Evolutionary conservation across 2,113 vertebrate species (phyloP), one percentile per base, ranked within the genome.

Genomic region (Camarhynchus parvulus): DNA sequence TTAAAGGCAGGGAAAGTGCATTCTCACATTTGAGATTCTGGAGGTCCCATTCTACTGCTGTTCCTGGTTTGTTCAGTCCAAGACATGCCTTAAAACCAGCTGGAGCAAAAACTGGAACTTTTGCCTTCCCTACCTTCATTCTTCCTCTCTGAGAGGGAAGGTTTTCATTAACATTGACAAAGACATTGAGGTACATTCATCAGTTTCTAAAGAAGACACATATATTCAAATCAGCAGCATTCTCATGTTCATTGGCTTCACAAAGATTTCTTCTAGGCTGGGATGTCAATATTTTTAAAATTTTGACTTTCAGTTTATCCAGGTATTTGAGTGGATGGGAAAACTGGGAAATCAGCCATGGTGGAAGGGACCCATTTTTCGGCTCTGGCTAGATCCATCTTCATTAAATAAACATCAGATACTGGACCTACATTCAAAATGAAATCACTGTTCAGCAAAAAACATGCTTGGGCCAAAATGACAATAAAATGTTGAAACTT

Each of bases 1-100:
- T 66, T 37, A 33, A 41, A 80, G 37, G 50, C 15, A 58, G 2
- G 30, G 22, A 58, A 63, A 78, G 12, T 8, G 1, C 18, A 46
- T 49, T 15, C 5, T 73, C 7, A 35, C 3, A 15, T 31, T 41
- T 0, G 0, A 33, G 33, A 20, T 47, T 47, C 30, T 75, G 33
- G 5, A 50, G 18, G 46, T 59, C 9, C 42, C 42, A 5, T 44
- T 74, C 17, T 66, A 17, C 6, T 0, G 0, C 11, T 24, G 2
- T 28, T 69, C 5, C 12, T 75, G 7, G 30, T 42, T 50, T 35
- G 8, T 37, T 73, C 27, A 67, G 39, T 35, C 33, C 20, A 27
- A 10, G 44, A 37, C 4, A n/a, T 7, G 7, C 2, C 22, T 59
- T 72, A 79, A 86, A 85, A 2, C 3, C 27, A 64, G 27, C 15